Conservation (phyloP, 2,888 invertebrate genomes). For the Chymomyza procnemis region DNA sequence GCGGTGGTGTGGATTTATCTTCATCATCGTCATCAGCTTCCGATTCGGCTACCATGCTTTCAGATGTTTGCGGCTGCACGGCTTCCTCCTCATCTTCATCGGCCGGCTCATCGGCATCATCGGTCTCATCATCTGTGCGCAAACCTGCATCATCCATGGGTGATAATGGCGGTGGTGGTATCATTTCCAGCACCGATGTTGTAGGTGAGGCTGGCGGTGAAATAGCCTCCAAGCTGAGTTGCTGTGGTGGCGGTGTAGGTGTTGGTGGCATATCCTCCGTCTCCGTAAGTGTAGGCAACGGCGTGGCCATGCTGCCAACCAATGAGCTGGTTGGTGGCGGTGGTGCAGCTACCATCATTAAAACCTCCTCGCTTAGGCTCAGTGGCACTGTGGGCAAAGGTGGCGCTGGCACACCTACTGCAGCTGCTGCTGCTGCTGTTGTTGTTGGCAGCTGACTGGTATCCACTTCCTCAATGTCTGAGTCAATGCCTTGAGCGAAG, state of each 20-base stretch:
- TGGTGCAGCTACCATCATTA: slow-evolving; percentile 51
- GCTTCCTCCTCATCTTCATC: slow-evolving; percentile 45
- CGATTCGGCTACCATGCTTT: slow-evolving; percentile 30
- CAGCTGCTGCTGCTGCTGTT: slow-evolving; percentile 37
- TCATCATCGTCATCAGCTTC: slow-evolving; percentile 68
- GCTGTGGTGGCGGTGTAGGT: slow-evolving; percentile 65
- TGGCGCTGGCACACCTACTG: slow-evolving; percentile 31
- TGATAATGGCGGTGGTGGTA: slow-evolving; percentile 68
- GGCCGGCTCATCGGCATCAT: slow-evolving; percentile 57
- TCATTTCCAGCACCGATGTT: slow-evolving; percentile 69
- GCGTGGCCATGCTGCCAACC: slow-evolving; percentile 58
- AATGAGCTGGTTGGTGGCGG: slow-evolving; percentile 56
- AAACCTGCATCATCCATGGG: slow-evolving; percentile 54
- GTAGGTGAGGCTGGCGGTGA: slow-evolving; percentile 60
- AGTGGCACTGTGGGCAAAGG: slow-evolving; percentile 49
- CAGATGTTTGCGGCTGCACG: neutral
- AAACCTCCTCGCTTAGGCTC: slow-evolving; percentile 44
- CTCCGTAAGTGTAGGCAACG: slow-evolving; percentile 70
- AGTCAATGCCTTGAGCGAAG: slow-evolving; percentile 93
- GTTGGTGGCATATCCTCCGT: slow-evolving; percentile 75
- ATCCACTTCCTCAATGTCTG: slow-evolving; percentile 91
- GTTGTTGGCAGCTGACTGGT: slow-evolving; percentile 81
- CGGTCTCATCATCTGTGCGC: slow-evolving; percentile 54
- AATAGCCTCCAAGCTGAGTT: slow-evolving; percentile 34
- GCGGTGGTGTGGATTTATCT: slow-evolving; percentile 69